Base-by-base conservation (phyloP, 2,797 vertebrate genomes). In the Babyrousa celebensis region DNA sequence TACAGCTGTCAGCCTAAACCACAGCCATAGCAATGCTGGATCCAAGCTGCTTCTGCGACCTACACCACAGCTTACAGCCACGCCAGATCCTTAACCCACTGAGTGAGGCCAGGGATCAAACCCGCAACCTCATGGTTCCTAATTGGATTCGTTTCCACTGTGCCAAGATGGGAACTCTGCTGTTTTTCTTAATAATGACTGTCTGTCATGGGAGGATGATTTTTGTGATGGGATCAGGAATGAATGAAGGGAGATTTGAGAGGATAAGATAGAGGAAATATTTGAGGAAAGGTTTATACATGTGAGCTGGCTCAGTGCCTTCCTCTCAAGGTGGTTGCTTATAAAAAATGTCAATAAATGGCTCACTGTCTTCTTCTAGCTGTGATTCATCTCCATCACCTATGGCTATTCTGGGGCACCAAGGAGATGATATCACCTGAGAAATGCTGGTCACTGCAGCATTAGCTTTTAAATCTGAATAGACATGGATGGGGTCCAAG, bases 231-330 rank as follows among this genome's bases (percentile, higher is more conserved):
- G 63, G 52, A 90, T 25, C 21, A 62, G 58, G 17, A 32, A 72
- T 14, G 16, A 89, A 32, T 85, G 62, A 93, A 85, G 72, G 74
- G 25, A 72, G n/a, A 78, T 68, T 56, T n/a, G 79, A 70, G 54
- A 86, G 21, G 36, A 83, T 40, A n/a, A 86, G 29, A 48, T 10
- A 58, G 60, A 12, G 43, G 43, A 52, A 32, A 40, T 92, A 36
- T 82, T 67, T 68, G 15, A 29, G 52, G 58, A 58, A 88, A 94
- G 2, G 1, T 70, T 68, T 83, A 43, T 17, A 15, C 16, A 36
- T n/a, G 56, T 77, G 29, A 85, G 12, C 17, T 62, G 52, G 85
- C 23, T 89, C n/a, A 43, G 1, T 77, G 62, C 18, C n/a, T 90
- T 4, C 7, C 32, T 32, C 10, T 92, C 27, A 29, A 94, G 36